phyloP scores from a whole-genome alignment of 2,797 vertebrate genomes.

The Aplochiton taeniatus region DNA sequence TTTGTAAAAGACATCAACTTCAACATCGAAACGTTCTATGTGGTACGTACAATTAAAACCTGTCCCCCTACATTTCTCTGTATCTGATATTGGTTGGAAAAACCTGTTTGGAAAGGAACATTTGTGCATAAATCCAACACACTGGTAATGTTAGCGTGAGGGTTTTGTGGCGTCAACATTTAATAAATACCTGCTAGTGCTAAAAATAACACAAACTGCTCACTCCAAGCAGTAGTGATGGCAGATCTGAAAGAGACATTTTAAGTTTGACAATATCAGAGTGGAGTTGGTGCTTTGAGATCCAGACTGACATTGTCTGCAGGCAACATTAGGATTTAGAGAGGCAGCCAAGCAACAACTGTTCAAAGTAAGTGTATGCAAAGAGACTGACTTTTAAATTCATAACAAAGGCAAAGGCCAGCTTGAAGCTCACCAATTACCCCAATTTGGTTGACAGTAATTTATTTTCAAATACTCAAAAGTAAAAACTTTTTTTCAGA shows the following conservation, averaged over 20 bases:
- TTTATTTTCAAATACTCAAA: conserved; percentile 63
- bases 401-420: conserved; percentile 51
- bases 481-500: conserved; percentile 44
- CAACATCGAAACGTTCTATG: background rate
- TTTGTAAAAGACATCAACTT: background rate
- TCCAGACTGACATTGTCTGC: conserved; percentile 29
- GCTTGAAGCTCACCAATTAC: conserved; percentile 58
- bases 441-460: conserved; percentile 56
- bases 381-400: conserved; percentile 39
- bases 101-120: conserved; percentile 13
- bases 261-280: conserved; percentile 25
- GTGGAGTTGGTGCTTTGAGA: conserved; percentile 26
- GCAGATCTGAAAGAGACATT: conserved; percentile 14
- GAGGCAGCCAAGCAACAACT: conserved; percentile 48
- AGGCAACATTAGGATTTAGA: conserved; percentile 49
- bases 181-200: conserved; percentile 24
- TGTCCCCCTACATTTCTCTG: background rate
- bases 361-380: conserved; percentile 38
- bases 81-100: background rate
- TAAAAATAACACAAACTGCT: conserved; percentile 19
- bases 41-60: conserved; percentile 12
- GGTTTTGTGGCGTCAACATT: conserved; percentile 25
- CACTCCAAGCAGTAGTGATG: conserved; percentile 31
- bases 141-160: background rate
- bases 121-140: background rate